A percentile compares a stretch with the other conserved stretches of the same genome.
phyloP scores from a whole-genome alignment of 2,888 invertebrate genomes.

The Pachydiplax longipennis region DNA sequence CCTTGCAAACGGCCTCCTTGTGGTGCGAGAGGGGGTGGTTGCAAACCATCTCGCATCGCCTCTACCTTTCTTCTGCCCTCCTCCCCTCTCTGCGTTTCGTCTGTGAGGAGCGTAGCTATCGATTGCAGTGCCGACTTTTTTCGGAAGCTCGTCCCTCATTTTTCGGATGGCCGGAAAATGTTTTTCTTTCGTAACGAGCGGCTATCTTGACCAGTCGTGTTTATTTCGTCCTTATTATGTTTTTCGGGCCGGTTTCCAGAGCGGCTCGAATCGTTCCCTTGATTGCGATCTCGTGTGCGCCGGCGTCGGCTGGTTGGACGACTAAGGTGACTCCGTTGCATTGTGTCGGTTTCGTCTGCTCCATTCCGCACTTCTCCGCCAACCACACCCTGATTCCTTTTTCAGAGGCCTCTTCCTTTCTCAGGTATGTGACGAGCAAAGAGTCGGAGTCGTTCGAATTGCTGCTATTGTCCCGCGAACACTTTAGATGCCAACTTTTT shows the following conservation, averaged over 20 bases:
- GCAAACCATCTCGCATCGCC: neutral
- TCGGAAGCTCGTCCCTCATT: neutral
- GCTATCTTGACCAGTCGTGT: neutral
- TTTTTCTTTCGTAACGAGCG: neutral
- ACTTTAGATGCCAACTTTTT: too few species aligned
- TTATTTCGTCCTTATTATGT: neutral
- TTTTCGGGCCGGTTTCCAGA: neutral
- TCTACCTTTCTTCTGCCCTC: neutral
- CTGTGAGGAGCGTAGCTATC: slow-evolving; percentile 26
- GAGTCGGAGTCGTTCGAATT: too few species aligned
- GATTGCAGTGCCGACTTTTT: slow-evolving; percentile 34
- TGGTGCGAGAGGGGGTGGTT: neutral
- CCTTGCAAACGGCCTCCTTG: neutral
- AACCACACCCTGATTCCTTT: neutral
- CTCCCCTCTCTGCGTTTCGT: neutral
- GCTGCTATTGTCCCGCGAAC: too few species aligned
- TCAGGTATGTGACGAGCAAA: too few species aligned
- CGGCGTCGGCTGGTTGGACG: neutral
- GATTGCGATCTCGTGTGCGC: neutral
- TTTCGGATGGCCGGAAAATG: neutral
- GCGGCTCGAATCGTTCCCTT: neutral
- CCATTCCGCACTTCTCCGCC: neutral
- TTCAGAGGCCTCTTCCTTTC: neutral
- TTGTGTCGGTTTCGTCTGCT: neutral
- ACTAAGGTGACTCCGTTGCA: neutral